Evolutionary conservation across 2,797 vertebrate genomes (phyloP), one percentile per base, ranked within the genome.

Genomic region (Tolypeutes matacus): DNA sequence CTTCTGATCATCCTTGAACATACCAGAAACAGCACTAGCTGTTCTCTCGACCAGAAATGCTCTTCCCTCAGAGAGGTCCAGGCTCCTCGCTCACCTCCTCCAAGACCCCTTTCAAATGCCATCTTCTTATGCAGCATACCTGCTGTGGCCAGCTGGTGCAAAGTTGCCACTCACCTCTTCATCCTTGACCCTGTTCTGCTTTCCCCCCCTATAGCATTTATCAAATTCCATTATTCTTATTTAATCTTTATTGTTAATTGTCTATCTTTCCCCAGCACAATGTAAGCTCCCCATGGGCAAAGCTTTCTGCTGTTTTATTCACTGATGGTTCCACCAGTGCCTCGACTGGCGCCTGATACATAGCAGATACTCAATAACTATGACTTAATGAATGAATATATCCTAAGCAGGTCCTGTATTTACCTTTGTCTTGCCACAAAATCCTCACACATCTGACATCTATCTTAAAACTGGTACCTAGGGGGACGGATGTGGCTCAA

Each of bases 121-220:
- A 85, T 42, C 60, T 64, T 93, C 76, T 46, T 21, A 23, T 5
- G 23, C n/a, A 7, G 1, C 53, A 5, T 6, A 20, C 4, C 34
- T 36, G 34, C 82, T 23, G 10, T 0, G 2, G 7, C 70, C 21
- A 7, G 49, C 18, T 64, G 25, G 17, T n/a, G 25, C 12, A 51
- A 76, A 58, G 85, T 10, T 1, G 10, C 62, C 56, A 27, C 3
- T 31, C 25, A 15, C 12, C 27, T 51, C 39, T 11, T 34, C 13
- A 2, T 4, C 2, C 3, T 25, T 29, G n/a, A 7, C 5, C 2
- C 12, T 7, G 27, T 3, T 42, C 75, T 64, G 5, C 23, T 83
- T 34, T 2, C n/a, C 15, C 31, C 31, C 31, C 29, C 53, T 1
- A 5, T 17, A 10, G 34, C 29, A 65, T 9, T 46, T n/a, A 31